Percentiles rank a stretch among this genome's conserved stretches.
phyloP scores from a whole-genome alignment of 2,888 invertebrate genomes.

The Mechanitis mazaeus region DNA sequence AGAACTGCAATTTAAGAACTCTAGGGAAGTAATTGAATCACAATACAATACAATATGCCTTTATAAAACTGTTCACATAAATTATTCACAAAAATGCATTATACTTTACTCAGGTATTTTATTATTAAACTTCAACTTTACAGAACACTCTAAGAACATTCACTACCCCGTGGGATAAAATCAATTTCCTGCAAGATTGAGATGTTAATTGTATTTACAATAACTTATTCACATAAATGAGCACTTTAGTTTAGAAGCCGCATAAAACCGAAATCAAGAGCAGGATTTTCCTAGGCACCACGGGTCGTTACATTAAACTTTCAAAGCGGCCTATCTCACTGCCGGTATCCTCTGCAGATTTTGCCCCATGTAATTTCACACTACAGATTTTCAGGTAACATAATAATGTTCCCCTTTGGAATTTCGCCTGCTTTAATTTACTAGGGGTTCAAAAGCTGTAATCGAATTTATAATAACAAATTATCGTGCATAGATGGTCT shows the following conservation, averaged over 20 bases:
- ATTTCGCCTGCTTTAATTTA: slow-evolving; percentile 23
- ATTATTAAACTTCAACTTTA: neutral
- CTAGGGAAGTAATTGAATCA: slow-evolving; percentile 16
- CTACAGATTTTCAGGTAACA: slow-evolving; percentile 47
- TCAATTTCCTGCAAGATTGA: slow-evolving; percentile 13
- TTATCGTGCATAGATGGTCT: neutral
- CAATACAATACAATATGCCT: slow-evolving; percentile 12
- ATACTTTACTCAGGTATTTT: neutral
- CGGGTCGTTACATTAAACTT: slow-evolving; percentile 61
- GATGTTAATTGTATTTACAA: slow-evolving; percentile 29
- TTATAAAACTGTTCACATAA: too few relatives aligned
- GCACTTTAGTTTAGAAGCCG: slow-evolving; percentile 47
- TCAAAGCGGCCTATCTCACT: slow-evolving; percentile 48
- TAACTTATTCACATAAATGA: slow-evolving; percentile 52
- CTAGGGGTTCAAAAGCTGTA: slow-evolving; percentile 13
- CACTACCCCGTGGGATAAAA: slow-evolving; percentile 10
- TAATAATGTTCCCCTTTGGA: slow-evolving; percentile 36
- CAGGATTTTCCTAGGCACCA: slow-evolving; percentile 47
- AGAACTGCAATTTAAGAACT: slow-evolving; percentile 45
- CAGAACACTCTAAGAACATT: neutral
- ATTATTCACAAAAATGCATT: neutral
- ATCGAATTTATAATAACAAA: slow-evolving; percentile 18
- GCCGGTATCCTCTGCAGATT: slow-evolving; percentile 44
- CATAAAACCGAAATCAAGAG: slow-evolving; percentile 59
- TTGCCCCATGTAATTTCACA: slow-evolving; percentile 55